phyloP scores from a whole-genome alignment of 2,113 vertebrate genomes.

The Ammospiza caudacuta region DNA sequence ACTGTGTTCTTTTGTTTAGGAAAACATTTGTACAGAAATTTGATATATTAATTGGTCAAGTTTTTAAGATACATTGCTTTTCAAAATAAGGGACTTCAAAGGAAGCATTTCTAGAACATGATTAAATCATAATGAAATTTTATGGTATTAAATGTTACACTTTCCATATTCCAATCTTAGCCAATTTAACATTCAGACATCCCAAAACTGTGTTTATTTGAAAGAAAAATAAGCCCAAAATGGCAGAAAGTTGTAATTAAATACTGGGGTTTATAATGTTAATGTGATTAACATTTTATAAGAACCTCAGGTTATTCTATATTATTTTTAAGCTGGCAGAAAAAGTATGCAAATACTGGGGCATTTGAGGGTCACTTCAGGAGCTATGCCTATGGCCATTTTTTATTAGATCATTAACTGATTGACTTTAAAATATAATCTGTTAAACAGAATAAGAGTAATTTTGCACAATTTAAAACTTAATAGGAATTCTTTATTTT shows the following conservation, averaged over 20 bases:
- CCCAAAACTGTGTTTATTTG: constrained; percentile 9
- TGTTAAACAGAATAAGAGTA: not conserved
- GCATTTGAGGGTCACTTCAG: constrained; percentile 2
- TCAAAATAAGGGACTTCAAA: constrained; percentile 35
- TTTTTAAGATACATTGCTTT: not conserved
- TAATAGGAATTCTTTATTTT: not conserved
- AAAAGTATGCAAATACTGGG: constrained; percentile 13
- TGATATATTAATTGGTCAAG: not conserved
- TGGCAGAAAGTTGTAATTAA: constrained; percentile 10
- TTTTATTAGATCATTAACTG: constrained; percentile 14
- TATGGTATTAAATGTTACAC: not conserved
- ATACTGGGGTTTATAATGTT: not conserved
- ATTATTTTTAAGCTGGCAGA: constrained; percentile 25
- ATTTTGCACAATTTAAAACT: not conserved
- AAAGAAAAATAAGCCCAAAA: constrained; percentile 43
- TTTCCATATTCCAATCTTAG: not conserved
- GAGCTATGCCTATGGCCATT: not conserved
- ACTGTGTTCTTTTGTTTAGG: not conserved
- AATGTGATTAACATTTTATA: constrained; percentile 31
- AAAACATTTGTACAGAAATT: constrained; percentile 31
- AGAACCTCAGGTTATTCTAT: not conserved
- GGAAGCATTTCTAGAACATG: not conserved
- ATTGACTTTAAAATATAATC: not conserved
- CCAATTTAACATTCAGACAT: constrained; percentile 8
- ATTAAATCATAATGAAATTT: constrained; percentile 9